Percentiles rank a stretch among this genome's conserved stretches.
phyloP scores from a whole-genome alignment of 2,888 invertebrate genomes.

The Noctua fimbriata region DNA sequence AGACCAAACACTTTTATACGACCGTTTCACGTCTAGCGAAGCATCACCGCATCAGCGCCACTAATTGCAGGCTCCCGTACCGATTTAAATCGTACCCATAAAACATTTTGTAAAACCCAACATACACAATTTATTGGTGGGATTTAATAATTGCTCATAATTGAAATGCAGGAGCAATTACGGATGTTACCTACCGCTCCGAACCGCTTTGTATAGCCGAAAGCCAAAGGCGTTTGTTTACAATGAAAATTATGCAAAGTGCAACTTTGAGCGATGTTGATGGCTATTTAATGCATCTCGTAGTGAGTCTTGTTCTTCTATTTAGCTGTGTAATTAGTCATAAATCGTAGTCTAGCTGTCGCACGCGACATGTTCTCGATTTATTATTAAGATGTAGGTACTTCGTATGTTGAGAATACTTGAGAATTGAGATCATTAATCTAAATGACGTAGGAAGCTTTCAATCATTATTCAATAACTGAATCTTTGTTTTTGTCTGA shows the following conservation, averaged over 20 bases:
- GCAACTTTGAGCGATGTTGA: slow-evolving; percentile 65
- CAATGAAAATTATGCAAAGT: slow-evolving; percentile 64
- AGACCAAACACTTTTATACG: slow-evolving; percentile 39
- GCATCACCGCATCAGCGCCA: slow-evolving; percentile 50
- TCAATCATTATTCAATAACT: slow-evolving; percentile 51
- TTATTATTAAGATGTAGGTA: slow-evolving; percentile 53
- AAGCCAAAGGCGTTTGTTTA: slow-evolving; percentile 70
- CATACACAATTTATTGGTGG: slow-evolving; percentile 75
- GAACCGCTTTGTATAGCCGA: slow-evolving; percentile 69
- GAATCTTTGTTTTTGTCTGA: background rate
- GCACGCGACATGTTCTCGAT: slow-evolving; percentile 45
- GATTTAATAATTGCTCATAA: slow-evolving; percentile 81
- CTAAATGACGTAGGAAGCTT: slow-evolving; percentile 51
- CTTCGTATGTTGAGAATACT: slow-evolving; percentile 26
- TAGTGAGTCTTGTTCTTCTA: slow-evolving; percentile 34
- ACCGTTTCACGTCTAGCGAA: slow-evolving; percentile 61
- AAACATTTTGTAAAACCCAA: slow-evolving; percentile 71
- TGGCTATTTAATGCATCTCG: slow-evolving; percentile 60
- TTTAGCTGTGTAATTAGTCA: slow-evolving; percentile 46
- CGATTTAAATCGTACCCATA: slow-evolving; percentile 75
- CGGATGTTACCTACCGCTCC: slow-evolving; percentile 67
- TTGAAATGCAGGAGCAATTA: slow-evolving; percentile 76
- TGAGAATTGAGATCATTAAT: slow-evolving; percentile 48
- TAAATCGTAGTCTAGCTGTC: slow-evolving; percentile 55
- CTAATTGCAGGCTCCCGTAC: slow-evolving; percentile 75